phyloP scores from a whole-genome alignment of 2,888 invertebrate species.

The Nebria salina region DNA sequence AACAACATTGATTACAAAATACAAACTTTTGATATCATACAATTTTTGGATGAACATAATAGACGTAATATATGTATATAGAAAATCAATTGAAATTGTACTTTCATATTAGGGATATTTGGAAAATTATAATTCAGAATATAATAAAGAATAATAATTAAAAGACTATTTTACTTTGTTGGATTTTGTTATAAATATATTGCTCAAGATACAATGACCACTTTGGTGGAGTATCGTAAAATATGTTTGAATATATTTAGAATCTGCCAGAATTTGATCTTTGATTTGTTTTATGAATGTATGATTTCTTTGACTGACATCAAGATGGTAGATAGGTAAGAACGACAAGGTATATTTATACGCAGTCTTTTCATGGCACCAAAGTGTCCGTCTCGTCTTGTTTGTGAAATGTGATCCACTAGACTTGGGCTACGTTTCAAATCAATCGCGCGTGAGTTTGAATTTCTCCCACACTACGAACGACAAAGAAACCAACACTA shows the following conservation, averaged over 20 bases:
- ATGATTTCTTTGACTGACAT: not conserved
- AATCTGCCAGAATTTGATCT: not conserved
- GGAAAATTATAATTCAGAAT: too few species aligned
- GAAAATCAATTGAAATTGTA: too few species aligned
- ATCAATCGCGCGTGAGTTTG: constrained; percentile 1
- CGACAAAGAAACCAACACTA: not conserved
- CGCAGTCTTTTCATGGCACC: not conserved
- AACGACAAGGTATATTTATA: not conserved
- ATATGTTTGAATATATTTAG: not conserved
- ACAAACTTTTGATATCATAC: not conserved
- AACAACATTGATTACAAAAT: not conserved
- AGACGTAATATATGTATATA: too few species aligned
- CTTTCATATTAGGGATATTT: too few species aligned
- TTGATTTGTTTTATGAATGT: not conserved
- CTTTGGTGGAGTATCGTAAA: not conserved
- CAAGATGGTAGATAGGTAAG: not conserved
- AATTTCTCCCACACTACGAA: constrained; percentile 1
- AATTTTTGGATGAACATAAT: not conserved
- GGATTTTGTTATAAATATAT: not conserved
- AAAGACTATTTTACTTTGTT: too few species aligned
- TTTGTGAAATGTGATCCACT: not conserved
- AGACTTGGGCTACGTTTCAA: not conserved
- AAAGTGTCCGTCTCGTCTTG: not conserved
- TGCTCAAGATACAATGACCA: not conserved
- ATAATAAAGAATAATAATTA: too few species aligned